A percentile compares a stretch with the other conserved stretches of the same genome.
Evolutionary conservation across 1,140 invertebrate species (phyloP).

Genomic region (Centruroides vittatus): DNA sequence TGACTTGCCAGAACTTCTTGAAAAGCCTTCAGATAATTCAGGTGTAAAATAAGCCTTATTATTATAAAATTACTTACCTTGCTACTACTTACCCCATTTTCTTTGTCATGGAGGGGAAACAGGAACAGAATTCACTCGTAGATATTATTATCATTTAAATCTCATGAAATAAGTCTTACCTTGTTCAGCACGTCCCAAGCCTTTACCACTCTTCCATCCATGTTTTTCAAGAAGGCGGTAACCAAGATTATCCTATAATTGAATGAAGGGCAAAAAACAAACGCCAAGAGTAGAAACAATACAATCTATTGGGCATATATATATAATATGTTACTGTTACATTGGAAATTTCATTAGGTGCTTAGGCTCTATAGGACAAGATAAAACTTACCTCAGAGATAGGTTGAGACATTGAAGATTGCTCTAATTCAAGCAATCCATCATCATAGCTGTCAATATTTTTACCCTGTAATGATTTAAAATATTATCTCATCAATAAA

Average conservation of each 20-base stretch:
- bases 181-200: conserved; percentile 13
- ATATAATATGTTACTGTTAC: too few relatives aligned
- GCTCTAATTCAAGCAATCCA: conserved; percentile 14
- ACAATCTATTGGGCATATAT: background rate
- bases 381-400: conserved; percentile 6
- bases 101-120: too few relatives aligned
- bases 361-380: too few relatives aligned
- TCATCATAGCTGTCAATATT: conserved; percentile 16
- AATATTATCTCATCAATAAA: background rate
- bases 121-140: too few relatives aligned
- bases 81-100: too few relatives aligned
- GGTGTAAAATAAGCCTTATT: too few relatives aligned
- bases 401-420: conserved; percentile 12
- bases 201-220: conserved; percentile 16
- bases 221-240: conserved; percentile 14
- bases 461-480: conserved; percentile 4
- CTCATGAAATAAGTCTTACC: conserved; percentile 3
- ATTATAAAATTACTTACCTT: too few relatives aligned
- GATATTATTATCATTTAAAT: too few relatives aligned
- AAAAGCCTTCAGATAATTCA: too few relatives aligned
- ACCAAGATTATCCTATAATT: conserved; percentile 14
- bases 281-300: background rate
- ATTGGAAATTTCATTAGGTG: too few relatives aligned
- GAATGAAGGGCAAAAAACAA: conserved; percentile 1
- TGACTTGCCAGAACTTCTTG: too few relatives aligned